Conservation (phyloP, 2,888 invertebrate species). For the Seladonia tumulorum region DNA sequence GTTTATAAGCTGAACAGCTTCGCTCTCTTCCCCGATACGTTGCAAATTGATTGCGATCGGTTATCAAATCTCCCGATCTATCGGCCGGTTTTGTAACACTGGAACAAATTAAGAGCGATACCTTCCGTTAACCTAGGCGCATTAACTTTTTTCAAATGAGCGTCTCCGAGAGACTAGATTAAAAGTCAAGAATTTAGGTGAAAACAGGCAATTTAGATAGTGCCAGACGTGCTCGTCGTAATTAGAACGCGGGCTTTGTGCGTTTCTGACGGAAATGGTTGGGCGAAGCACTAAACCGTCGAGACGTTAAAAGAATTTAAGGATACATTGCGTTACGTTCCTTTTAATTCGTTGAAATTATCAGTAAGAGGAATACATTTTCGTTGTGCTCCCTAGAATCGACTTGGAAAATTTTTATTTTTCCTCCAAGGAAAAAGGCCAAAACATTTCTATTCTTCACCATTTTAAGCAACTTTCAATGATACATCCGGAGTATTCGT, state of each 20-base stretch:
- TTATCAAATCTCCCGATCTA: constrained; percentile 29
- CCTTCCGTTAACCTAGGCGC: background rate
- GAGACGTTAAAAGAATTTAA: background rate
- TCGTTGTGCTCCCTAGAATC: background rate
- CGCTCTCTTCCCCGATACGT: constrained; percentile 16
- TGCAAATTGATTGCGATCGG: constrained; percentile 53
- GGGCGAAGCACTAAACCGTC: background rate
- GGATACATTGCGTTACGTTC: background rate
- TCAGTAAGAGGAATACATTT: background rate
- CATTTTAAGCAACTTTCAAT: background rate
- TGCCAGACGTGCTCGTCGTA: background rate
- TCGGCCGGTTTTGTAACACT: background rate
- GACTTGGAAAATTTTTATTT: too few relatives aligned
- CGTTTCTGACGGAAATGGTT: background rate
- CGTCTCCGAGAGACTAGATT: background rate
- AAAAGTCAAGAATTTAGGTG: background rate
- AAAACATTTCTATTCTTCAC: background rate
- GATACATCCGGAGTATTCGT: too few relatives aligned
- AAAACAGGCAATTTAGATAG: background rate
- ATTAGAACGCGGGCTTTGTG: constrained; percentile 1
- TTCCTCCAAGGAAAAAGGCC: background rate
- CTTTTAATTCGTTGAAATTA: background rate
- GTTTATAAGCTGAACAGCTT: constrained; percentile 31
- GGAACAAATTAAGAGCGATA: background rate
- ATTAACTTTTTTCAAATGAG: background rate